Percentiles rank a stretch among this genome's conserved stretches.
Conservation (phyloP, 2,113 vertebrate species). For the Corythoichthys intestinalis region DNA sequence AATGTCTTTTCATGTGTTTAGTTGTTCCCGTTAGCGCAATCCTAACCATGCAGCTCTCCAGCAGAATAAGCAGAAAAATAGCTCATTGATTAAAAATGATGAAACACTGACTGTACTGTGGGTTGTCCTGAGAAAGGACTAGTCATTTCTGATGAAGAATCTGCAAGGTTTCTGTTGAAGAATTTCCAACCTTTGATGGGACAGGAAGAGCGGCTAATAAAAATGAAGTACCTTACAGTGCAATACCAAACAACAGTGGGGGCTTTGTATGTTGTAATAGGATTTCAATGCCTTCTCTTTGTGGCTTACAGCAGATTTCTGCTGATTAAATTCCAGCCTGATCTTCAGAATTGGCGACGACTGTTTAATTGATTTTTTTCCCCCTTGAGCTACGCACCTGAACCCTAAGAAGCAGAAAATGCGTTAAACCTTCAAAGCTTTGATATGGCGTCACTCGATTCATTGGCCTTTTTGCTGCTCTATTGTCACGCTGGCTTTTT, state of each 20-base stretch:
- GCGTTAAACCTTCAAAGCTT: constrained; percentile 14
- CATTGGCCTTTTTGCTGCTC: constrained; percentile 3
- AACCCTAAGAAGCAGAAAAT: constrained; percentile 20
- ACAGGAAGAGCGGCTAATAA: constrained; percentile 18
- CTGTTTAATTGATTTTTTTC: constrained; percentile 16
- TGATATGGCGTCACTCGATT: constrained; percentile 20
- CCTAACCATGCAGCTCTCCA: constrained; percentile 25
- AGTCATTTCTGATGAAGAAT: background rate
- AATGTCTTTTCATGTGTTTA: constrained; percentile 57
- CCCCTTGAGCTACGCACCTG: constrained; percentile 30
- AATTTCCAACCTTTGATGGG: constrained; percentile 8
- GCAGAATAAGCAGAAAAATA: constrained; percentile 10
- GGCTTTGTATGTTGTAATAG: constrained; percentile 70
- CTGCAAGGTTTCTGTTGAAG: background rate
- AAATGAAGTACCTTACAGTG: constrained; percentile 38
- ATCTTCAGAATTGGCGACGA: constrained; percentile 47
- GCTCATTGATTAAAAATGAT: background rate
- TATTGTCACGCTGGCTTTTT: constrained; percentile 19
- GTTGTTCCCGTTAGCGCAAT: constrained; percentile 53
- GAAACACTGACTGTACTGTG: no score
- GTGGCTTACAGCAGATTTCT: constrained; percentile 57
- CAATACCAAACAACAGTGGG: constrained; percentile 56
- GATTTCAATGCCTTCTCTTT: constrained; percentile 67
- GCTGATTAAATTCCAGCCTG: constrained; percentile 60
- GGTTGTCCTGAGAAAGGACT: no score